Conservation (phyloP, 1,140 invertebrate genomes). For the Stegodyphus dumicola region DNA sequence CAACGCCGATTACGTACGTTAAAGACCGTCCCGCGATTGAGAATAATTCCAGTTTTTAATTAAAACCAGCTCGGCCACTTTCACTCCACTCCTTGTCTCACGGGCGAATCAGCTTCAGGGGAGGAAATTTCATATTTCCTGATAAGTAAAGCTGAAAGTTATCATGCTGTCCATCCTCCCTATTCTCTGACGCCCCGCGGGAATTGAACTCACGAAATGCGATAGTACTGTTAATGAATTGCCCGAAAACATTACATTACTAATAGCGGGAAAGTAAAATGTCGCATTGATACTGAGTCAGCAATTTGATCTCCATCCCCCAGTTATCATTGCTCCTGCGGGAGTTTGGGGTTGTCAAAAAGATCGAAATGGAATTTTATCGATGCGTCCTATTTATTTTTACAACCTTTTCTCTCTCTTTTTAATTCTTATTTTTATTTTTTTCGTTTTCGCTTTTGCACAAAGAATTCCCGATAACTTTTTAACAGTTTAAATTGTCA, state of each 20-base stretch:
- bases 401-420: too few relatives aligned
- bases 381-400: too few relatives aligned
- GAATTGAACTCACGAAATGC: neutral
- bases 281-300: conserved; percentile 2
- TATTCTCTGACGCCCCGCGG: neutral
- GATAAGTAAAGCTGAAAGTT: too few relatives aligned
- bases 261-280: conserved; percentile 2
- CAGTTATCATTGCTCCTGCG: conserved; percentile 3
- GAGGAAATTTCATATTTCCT: too few relatives aligned
- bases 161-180: too few relatives aligned
- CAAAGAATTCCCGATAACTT: too few relatives aligned
- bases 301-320: neutral
- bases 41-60: conserved; percentile 14
- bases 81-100: too few relatives aligned
- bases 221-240: conserved; percentile 10
- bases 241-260: conserved; percentile 20
- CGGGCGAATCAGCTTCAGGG: too few relatives aligned
- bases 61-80: conserved; percentile 10
- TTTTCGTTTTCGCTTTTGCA: too few relatives aligned
- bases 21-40: neutral
- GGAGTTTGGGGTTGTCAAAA: neutral
- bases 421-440: too few relatives aligned
- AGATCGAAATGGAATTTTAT: too few relatives aligned
- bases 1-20: conserved; percentile 13
- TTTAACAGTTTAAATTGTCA: too few relatives aligned